Evolutionary conservation across 37 sponge, comb jelly and placozoan species (phyloP).

Genomic region (Diacarnus erythraeanus): DNA sequence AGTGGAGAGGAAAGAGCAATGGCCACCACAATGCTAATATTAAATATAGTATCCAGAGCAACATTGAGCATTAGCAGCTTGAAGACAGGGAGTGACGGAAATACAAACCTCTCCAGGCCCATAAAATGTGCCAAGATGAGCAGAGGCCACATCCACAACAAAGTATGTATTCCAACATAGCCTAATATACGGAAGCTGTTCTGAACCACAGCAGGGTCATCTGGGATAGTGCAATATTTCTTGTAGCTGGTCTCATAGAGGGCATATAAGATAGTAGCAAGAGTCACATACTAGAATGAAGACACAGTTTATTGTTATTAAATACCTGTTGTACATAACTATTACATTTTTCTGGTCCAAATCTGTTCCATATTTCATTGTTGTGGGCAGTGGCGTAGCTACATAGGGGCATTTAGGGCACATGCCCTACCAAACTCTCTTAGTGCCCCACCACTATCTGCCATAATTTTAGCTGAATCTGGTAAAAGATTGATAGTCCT

Average conservation of each 20-base stretch:
- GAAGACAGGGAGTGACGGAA: slow-evolving; percentile 26
- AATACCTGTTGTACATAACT: no score
- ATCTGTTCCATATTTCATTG: no score
- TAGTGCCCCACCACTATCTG: no score
- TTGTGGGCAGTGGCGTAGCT: no score
- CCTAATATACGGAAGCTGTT: slow-evolving; percentile 73
- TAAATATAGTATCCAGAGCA: slow-evolving; percentile 49
- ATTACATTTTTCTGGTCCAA: no score
- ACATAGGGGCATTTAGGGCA: no score
- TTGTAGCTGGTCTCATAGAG: slow-evolving; percentile 64
- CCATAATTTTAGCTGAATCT: no score
- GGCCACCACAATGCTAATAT: slow-evolving; percentile 38
- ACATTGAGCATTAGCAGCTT: slow-evolving; percentile 30
- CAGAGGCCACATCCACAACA: slow-evolving; percentile 57
- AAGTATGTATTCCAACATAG: slow-evolving; percentile 68
- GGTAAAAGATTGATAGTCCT: no score
- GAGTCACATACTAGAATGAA: background rate
- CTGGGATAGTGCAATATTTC: slow-evolving; percentile 40
- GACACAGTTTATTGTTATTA: no score
- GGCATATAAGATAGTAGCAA: slow-evolving; percentile 9
- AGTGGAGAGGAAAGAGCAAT: slow-evolving; percentile 71
- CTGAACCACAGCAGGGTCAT: slow-evolving; percentile 55
- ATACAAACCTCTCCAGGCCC: slow-evolving; percentile 39
- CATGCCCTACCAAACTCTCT: no score
- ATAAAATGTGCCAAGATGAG: slow-evolving; percentile 40